Evolutionary conservation across 2,888 invertebrate species (phyloP).

Genomic region (Melieria picta): DNA sequence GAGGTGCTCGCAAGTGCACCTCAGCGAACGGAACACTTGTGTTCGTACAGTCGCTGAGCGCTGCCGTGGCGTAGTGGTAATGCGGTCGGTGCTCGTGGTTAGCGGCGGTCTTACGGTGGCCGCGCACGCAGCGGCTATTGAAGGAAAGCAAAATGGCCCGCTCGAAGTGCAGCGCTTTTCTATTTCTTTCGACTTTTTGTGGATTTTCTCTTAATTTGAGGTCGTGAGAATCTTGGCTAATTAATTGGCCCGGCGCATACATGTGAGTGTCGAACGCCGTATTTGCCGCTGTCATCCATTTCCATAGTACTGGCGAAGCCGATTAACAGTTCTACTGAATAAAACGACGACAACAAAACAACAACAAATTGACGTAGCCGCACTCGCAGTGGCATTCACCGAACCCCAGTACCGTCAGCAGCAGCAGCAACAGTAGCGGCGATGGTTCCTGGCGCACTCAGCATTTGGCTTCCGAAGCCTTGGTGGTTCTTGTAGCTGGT

Average conservation of each 20-base stretch:
- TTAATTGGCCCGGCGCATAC: constrained; percentile 56
- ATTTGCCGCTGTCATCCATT: constrained; percentile 8
- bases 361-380: constrained; percentile 31
- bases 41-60: neutral
- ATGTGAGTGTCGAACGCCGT: constrained; percentile 20
- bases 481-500: neutral
- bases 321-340: constrained; percentile 26
- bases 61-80: constrained; percentile 31
- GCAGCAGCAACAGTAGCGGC: neutral
- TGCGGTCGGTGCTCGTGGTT: constrained; percentile 24
- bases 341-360: constrained; percentile 19
- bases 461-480: neutral
- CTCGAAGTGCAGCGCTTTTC: constrained; percentile 25
- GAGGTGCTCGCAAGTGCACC: constrained; percentile 4
- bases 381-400: neutral
- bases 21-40: neutral
- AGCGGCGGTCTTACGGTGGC: no score
- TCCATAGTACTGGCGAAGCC: constrained; percentile 12
- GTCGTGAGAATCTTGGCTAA: constrained; percentile 64
- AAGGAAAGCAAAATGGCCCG: neutral
- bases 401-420: neutral
- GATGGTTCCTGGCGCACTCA: neutral
- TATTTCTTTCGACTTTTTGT: constrained; percentile 54
- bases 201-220: constrained; percentile 62
- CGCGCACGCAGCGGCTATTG: neutral